Evolutionary conservation across 2,113 vertebrate species (phyloP), one percentile per base, ranked within the genome.

Genomic region (Alethe castanea): DNA sequence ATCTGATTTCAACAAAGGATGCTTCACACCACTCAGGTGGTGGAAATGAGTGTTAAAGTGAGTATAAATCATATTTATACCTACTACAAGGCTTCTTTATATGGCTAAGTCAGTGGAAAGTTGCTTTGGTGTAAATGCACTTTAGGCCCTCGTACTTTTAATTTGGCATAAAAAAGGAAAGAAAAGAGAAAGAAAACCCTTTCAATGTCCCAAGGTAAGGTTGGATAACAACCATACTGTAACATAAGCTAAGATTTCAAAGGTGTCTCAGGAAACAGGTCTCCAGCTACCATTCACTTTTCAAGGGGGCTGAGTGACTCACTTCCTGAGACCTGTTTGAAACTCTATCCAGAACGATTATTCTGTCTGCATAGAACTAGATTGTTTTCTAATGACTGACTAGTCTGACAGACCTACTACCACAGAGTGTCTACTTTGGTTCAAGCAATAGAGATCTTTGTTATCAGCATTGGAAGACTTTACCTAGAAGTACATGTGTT

Each of bases 271-370:
- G 92, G 90, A 96, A 96, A 95, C 85, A 88, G 74, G 74, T 87
- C 87, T 96, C 89, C 42, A 85, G 33, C 89, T 91, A 89, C 93
- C 84, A 95, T 92, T 82, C 61, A 53, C 77, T 92, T 94, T 97
- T 85, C 70, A 82, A 89, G 66, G 20, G 8, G 19, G 12, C 42
- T 66, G 54, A 81, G 77, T 94, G 92, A 96, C 72, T 97, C 95
- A 96, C 81, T 94, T 94, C 91, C 92, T 81, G 61, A 95, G 78
- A 84, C 74, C 33, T 87, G 57, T 65, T 96, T 89, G 93, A 95
- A 97, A 95, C 45, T 48, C n/a, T 80, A 50, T 60, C 70, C 94
- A 69, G 73, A 91, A 89, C 0, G 1, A 89, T 92, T 90, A 79
- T 61, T 60, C 70, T 62, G 81, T 89, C 92, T 94, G 50, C 14